Conservation (phyloP, 2,888 invertebrate species). For the Machimus atricapillus region DNA sequence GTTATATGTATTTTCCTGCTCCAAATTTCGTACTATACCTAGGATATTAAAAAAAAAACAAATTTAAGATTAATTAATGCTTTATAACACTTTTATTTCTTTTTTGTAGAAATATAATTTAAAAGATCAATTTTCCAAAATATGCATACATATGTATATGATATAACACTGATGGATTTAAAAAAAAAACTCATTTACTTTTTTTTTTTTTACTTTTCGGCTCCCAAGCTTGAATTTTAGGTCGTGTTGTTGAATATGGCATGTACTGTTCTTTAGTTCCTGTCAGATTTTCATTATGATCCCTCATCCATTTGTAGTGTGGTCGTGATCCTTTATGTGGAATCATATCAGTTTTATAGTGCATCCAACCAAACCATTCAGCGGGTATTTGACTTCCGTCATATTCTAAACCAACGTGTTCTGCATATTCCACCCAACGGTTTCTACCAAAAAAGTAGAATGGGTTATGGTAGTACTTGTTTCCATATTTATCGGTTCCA, state of each 20-base stretch:
- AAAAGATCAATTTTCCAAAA: too few relatives aligned
- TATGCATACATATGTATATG: too few relatives aligned
- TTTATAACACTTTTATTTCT: too few relatives aligned
- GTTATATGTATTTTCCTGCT: too few relatives aligned
- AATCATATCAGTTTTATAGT: slow-evolving; percentile 71
- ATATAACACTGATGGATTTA: too few relatives aligned
- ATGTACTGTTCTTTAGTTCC: slow-evolving; percentile 82
- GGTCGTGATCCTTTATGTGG: slow-evolving; percentile 71
- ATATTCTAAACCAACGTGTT: slow-evolving; percentile 75
- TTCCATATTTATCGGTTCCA: slow-evolving; percentile 90
- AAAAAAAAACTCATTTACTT: not conserved
- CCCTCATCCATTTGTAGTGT: slow-evolving; percentile 85
- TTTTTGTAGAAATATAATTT: too few relatives aligned
- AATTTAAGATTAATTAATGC: too few relatives aligned
- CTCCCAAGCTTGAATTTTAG: slow-evolving; percentile 89
- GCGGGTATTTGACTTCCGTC: slow-evolving; percentile 83
- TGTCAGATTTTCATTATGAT: slow-evolving; percentile 83
- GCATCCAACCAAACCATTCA: slow-evolving; percentile 98
- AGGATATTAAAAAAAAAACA: too few relatives aligned
- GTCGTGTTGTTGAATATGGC: slow-evolving; percentile 88
- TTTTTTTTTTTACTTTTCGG: slow-evolving; percentile 58
- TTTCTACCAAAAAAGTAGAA: slow-evolving; percentile 89
- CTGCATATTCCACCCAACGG: slow-evolving; percentile 92
- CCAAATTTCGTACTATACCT: too few relatives aligned
- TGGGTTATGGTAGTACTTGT: slow-evolving; percentile 92